Conservation (phyloP, 2,797 vertebrate genomes). For the Lycodopsis pacificus region DNA sequence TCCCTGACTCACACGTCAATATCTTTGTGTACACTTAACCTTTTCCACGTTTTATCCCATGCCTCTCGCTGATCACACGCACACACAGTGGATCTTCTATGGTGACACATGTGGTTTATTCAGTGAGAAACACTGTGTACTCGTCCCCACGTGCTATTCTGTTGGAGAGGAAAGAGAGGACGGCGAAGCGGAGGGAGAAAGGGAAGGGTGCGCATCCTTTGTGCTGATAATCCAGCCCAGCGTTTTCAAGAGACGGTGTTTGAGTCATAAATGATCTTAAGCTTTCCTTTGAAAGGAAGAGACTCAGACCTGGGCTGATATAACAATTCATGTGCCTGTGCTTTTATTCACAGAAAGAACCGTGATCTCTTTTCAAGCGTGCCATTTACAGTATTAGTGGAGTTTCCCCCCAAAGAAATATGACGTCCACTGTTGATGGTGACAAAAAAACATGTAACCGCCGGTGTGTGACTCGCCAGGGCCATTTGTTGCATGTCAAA, state of each 20-base stretch:
- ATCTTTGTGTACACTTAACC: constrained; percentile 84
- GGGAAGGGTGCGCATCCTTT: constrained; percentile 51
- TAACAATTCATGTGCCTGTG: constrained; percentile 46
- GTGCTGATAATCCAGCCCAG: constrained; percentile 62
- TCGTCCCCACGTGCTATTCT: constrained; percentile 41
- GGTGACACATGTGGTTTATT: constrained; percentile 75
- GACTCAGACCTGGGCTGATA: constrained; percentile 57
- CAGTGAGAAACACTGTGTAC: constrained; percentile 63
- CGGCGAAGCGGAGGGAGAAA: constrained; percentile 33
- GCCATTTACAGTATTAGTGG: constrained; percentile 18
- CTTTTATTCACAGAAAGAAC: constrained; percentile 34
- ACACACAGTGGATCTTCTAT: constrained; percentile 62
- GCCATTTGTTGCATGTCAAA: background rate
- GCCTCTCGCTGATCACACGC: constrained; percentile 63
- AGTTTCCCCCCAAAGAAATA: background rate
- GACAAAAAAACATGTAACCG: background rate
- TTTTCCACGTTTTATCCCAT: constrained; percentile 66
- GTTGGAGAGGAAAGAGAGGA: constrained; percentile 23
- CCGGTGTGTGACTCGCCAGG: background rate
- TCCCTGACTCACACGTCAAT: constrained; percentile 79
- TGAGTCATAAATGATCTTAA: constrained; percentile 76
- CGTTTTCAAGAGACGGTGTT: constrained; percentile 45
- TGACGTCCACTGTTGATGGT: background rate
- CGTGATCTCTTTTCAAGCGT: constrained; percentile 38
- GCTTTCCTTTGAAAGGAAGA: constrained; percentile 64